Base-by-base conservation (phyloP, 2,888 invertebrate species). In the Chesias legatella region DNA sequence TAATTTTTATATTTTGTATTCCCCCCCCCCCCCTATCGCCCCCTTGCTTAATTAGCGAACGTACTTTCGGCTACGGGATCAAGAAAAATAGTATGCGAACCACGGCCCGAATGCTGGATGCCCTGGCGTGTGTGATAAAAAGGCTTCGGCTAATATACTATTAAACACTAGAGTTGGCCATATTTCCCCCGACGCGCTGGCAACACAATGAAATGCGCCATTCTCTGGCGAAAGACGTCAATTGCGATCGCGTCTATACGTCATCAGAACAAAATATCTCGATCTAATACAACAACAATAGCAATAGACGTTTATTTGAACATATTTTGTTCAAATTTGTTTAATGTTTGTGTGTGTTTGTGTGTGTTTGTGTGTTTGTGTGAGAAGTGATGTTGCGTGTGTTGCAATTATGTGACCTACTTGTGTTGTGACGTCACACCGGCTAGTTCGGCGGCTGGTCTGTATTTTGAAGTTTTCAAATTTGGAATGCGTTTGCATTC, bases 151-250 rank as follows among this genome's bases (percentile, higher is more conserved):
- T n/a, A n/a, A n/a, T n/a, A n/a, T n/a, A n/a, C n/a, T n/a, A n/a
- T n/a, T 25, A 5, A 25, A 25, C 9, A 25, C 10, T 10, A 25
- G 25, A 6, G 7, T n/a, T 5, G 32, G 24, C 13, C 28, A 20
- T 27, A 31, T 31, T 10, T 33, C 6, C 3, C 6, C 23, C 7
- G n/a, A 9, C 6, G 7, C 0, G 6, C 35, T 67, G 65, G 75
- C 72, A 79, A 63, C 75, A 60, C 66, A 35, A 6, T 40, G 20
- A 63, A 71, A 73, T 81, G 77, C 80, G 80, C 79, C 80, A 80
- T 75, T 79, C 48, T 37, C 40, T 69, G 68, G 70, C 73, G 68
- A 51, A 58, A 55, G 49, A 44, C 56, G 58, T 66, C 68, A 68
- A 60, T 60, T 53, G 57, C 53, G 59, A 22, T 52, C 62, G 58